A percentile compares a stretch with the other conserved stretches of the same genome.
Evolutionary conservation across 2,113 vertebrate species (phyloP).

Genomic region (Tragelaphus buxtoni): DNA sequence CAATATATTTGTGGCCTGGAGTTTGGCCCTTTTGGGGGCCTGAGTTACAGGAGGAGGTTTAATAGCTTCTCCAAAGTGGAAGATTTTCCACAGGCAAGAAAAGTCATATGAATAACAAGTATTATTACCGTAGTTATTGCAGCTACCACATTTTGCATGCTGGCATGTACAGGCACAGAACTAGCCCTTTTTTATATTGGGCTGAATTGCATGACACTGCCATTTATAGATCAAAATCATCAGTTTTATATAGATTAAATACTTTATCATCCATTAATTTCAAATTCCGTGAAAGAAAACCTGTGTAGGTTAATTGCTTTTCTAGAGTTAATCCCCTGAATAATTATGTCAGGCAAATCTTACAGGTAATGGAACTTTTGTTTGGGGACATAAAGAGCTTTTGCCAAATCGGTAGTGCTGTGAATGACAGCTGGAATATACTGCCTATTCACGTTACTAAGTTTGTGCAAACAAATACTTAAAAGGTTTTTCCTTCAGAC

Average conservation of each 20-base stretch:
- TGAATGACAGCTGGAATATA: background rate
- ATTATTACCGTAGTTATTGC: background rate
- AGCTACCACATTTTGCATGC: background rate
- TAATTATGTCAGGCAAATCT: background rate
- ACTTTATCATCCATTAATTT: background rate
- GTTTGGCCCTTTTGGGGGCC: background rate
- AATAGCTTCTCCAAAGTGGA: background rate
- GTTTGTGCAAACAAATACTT: background rate
- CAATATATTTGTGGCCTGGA: conserved; percentile 14
- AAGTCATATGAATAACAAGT: background rate
- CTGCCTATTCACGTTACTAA: background rate
- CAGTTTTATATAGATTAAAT: background rate
- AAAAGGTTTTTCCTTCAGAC: background rate
- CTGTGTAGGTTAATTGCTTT: background rate
- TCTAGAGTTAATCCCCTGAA: background rate
- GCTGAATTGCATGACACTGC: background rate
- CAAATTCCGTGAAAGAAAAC: background rate
- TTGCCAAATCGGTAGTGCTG: background rate
- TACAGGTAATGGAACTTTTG: background rate
- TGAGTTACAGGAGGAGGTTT: conserved; percentile 33
- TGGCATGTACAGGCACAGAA: background rate
- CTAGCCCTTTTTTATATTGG: background rate
- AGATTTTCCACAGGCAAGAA: conserved; percentile 3
- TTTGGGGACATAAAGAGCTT: background rate
- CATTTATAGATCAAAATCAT: conserved; percentile 7